These are phyloP conservation scores for Didymodactylos carnosus DNA, from an alignment of 2,888 invertebrate genomes.

Conservation along the genomic window DNA sequence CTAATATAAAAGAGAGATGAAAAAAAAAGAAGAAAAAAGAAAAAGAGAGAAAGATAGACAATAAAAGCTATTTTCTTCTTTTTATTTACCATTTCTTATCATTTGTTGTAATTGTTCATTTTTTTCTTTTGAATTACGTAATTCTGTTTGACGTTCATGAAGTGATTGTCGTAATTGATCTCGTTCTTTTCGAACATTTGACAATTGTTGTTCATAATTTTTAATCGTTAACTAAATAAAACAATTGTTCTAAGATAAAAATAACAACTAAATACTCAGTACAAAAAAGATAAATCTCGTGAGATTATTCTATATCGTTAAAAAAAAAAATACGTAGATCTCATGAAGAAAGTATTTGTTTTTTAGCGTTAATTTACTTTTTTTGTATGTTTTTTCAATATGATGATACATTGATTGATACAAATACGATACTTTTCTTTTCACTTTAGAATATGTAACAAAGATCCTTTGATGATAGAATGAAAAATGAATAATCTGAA, in stretches of 20 bases:
- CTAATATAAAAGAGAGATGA: too few species aligned
- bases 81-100: slow-evolving; percentile 1
- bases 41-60: too few species aligned
- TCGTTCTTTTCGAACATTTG: not conserved
- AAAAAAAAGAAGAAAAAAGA: too few species aligned
- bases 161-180: not conserved
- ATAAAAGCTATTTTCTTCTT: not conserved
- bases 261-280: not conserved
- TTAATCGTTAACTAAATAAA: not conserved
- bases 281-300: not conserved
- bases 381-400: too few species aligned
- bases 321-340: not conserved
- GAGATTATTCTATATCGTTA: not conserved
- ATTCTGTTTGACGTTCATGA: not conserved
- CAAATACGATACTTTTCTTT: too few species aligned
- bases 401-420: too few species aligned
- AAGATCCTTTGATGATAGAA: too few species aligned
- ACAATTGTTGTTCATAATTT: not conserved
- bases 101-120: not conserved
- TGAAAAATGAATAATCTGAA: too few species aligned
- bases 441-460: too few species aligned
- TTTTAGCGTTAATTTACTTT: too few species aligned
- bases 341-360: too few species aligned
- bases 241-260: not conserved
- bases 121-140: not conserved